Base-by-base conservation (phyloP, 2,888 invertebrate genomes). In the Tetheella fluctuosa region DNA sequence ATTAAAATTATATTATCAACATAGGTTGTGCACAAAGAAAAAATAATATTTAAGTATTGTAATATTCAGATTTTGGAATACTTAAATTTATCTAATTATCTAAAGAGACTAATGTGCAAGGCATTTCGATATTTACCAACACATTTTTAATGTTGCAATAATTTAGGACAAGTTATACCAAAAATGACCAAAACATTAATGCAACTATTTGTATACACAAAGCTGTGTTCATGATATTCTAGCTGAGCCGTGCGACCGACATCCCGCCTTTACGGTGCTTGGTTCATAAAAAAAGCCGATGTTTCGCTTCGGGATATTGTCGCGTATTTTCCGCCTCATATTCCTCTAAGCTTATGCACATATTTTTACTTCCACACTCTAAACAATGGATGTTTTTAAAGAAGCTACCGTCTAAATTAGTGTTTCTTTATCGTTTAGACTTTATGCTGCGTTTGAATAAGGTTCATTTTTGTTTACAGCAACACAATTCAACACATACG, bases 401-500 rank as follows among this genome's bases (percentile, higher is more conserved):
- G n/a, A 42, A 48, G 48, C 48, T 20, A 10, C 39, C 48, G 20
- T 48, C 17, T 10, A 48, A 20, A 48, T 48, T 48, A 48, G 48
- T 17, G 20, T 20, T 5, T 34, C 8, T 20, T 30, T 20, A 25
- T 13, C 10, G 20, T 20, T 37, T 23, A 37, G 5, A 34, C 25
- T 25, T 13, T 55, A 37, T 37, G 55, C 13, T 7, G 13, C 20
- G 6, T 20, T 3, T 55, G 20, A 20, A 55, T 55, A 55, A 55
- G 34, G 55, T 23, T 37, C 6, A 20, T 64, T 75, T 75, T 75
- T 80, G 75, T 81, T 94, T 93, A 75, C 95, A 96, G 96, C 96
- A 94, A 95, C 96, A 89, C 98, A 98, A 93, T 97, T 97, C 94
- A 98, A 98, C 94, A 97, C 98, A 74, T 99, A 99, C 94, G 98